A percentile compares a stretch with the other conserved stretches of the same genome.
phyloP scores from a whole-genome alignment of 2,888 invertebrate genomes.

The Tupiocoris notatus region DNA sequence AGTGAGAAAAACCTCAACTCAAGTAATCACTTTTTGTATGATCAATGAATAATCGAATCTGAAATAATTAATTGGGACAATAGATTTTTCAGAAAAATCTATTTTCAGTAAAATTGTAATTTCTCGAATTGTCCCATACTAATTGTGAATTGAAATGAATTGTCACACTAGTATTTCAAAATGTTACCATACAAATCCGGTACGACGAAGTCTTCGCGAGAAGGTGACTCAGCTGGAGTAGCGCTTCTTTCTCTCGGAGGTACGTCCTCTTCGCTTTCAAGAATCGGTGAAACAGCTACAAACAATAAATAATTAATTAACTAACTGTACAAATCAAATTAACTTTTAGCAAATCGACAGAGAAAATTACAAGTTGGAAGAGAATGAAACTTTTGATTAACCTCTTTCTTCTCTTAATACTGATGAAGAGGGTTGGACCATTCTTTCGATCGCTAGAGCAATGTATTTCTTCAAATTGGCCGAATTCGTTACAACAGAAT shows the following conservation, averaged over 20 bases:
- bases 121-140: no score
- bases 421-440: constrained; percentile 39
- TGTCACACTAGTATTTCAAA: no score
- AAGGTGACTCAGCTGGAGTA: neutral
- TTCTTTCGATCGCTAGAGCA: constrained; percentile 47
- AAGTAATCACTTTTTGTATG: no score
- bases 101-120: no score
- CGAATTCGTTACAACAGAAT: constrained; percentile 54
- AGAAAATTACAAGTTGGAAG: no score
- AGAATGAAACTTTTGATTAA: constrained; percentile 17
- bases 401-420: constrained; percentile 47
- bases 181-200: neutral
- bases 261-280: constrained; percentile 47
- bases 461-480: constrained; percentile 55
- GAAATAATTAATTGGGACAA: no score
- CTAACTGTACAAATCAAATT: no score
- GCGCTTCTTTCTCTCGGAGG: constrained; percentile 3
- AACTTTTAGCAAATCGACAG: no score
- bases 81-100: no score
- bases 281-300: constrained; percentile 48
- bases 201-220: neutral
- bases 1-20: neutral
- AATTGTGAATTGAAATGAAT: no score
- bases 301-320: no score
- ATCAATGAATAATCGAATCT: no score